Evolutionary conservation across 1,140 invertebrate species (phyloP), one percentile per base, ranked within the genome.

Genomic region (Caenorhabditis remanei): DNA sequence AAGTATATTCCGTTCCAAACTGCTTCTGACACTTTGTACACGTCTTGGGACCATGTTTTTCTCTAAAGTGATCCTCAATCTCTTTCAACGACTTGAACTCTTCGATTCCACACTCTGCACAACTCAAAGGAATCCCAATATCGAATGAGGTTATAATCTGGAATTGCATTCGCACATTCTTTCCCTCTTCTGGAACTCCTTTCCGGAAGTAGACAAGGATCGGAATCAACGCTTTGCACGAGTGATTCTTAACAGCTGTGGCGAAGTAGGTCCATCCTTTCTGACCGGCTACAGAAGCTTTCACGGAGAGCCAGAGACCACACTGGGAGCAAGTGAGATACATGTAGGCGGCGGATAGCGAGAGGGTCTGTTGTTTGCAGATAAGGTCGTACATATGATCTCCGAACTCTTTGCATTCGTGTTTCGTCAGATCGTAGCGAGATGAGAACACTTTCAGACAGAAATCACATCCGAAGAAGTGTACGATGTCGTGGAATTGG

Each of bases 401-500:
- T 2, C 19, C n/a, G 11, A 79, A 79, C 11, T 79, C 71, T 32
- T 50, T 50, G 40, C 71, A 79, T 0, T 79, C 71, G 71, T 79
- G 71, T 79, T 53, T 79, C 19, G 71, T 79, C n/a, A 79, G 14
- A 13, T 79, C 71, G 24, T 79, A 79, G 21, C 46, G 13, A 0
- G 71, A 13, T n/a, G 71, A 46, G 40, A 43, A 79, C 6, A 48
- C 46, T 43, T 53, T 48, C 7, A 9, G 19, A 79, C 71, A 79
- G 21, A 79, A 19, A 24, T 79, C 71, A 24, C 71, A 79, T 24
- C 71, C 71, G 71, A 79, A 79, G 11, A 79, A 21, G 46, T 79
- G 46, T 0, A 79, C 71, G 4, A 50, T n/a, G 40, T 79, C 71
- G n/a, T 79, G 71, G 19, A 24, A n/a, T 24, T 11, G 2, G 4